A percentile compares a stretch with the other conserved stretches of the same genome.
Evolutionary conservation across 2,888 invertebrate genomes (phyloP).

Genomic region (Pecten maximus): DNA sequence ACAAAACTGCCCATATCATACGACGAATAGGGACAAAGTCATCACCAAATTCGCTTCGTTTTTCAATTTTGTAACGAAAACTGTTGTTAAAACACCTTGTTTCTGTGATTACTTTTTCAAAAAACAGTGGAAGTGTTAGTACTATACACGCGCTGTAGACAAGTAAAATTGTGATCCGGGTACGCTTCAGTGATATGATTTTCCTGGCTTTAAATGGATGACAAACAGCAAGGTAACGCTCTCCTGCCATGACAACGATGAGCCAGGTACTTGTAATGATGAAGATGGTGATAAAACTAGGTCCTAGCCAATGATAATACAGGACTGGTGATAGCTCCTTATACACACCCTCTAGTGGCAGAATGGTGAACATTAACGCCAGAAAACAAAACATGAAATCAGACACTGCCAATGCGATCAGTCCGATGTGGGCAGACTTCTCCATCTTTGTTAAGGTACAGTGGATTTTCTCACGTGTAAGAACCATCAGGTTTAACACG

Average conservation of each 20-base stretch:
- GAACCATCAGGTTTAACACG: constrained; percentile 76
- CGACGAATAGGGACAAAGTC: constrained; percentile 64
- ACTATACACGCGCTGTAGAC: constrained; percentile 70
- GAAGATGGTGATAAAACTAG: constrained; percentile 78
- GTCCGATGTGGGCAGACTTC: constrained; percentile 79
- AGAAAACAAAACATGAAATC: constrained; percentile 80
- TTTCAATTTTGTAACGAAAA: constrained; percentile 59
- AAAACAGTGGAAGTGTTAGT: constrained; percentile 73
- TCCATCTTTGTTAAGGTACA: constrained; percentile 78
- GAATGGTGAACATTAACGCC: constrained; percentile 75
- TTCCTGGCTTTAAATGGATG: constrained; percentile 80
- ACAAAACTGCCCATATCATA: constrained; percentile 76
- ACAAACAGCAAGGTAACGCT: constrained; percentile 81
- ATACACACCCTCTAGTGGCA: constrained; percentile 63
- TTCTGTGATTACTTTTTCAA: constrained; percentile 67
- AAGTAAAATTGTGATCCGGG: constrained; percentile 72
- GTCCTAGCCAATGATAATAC: constrained; percentile 73
- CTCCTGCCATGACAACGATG: constrained; percentile 80
- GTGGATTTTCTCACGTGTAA: constrained; percentile 76
- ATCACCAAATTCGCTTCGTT: constrained; percentile 60
- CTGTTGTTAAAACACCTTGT: constrained; percentile 59
- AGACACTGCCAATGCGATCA: constrained; percentile 79
- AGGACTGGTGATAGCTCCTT: constrained; percentile 62
- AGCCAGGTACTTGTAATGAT: constrained; percentile 80
- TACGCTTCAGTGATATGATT: constrained; percentile 76